Evolutionary conservation across 2,113 vertebrate species (phyloP), one percentile per base, ranked within the genome.

Genomic region (Echinops telfairi): DNA sequence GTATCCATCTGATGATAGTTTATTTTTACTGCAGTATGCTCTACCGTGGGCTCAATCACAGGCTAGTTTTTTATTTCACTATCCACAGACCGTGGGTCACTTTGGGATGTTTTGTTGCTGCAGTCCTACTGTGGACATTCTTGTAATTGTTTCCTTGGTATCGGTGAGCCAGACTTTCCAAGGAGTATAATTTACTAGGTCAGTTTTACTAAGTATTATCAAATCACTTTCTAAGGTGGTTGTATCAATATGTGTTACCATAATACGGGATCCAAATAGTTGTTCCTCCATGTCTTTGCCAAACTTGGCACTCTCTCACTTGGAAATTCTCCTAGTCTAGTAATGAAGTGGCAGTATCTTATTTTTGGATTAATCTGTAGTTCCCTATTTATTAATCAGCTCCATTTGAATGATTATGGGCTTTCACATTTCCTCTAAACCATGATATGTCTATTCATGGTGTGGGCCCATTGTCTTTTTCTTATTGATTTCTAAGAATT

Each of bases 401-500:
- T 81, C 76, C 89, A 89, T 90, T 92, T 76, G 70, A 86, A 14
- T 91, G 31, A 92, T 83, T 94, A 75, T 86, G 64, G 79, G 40
- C 47, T 80, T 92, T 93, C 27, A 10, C 58, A 23, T 93, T 88
- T 84, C 58, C 40, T 88, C 14, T 66, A 79, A 53, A 53, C 70
- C 58, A 31, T 81, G 6, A 91, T 89, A 91, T 82, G 81, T 38
- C 20, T 80, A 70, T 71, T 82, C 86, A 31, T 62, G 70, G 81
- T 88, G 75, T 93, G 40, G 47, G 43, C 57, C 62, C 60, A 80
- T 73, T 88, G 36, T 85, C 83, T 73, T 95, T 89, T 78, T 87
- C 85, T 90, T 88, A 43, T 33, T 53, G 83, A 71, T 62, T 75
- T 84, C 6, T 43, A 85, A 85, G 62, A 89, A 33, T 81, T 66